Percentiles rank a stretch among this genome's conserved stretches.
Conservation (phyloP, 1,140 invertebrate species). For the Bombus sylvicola region DNA sequence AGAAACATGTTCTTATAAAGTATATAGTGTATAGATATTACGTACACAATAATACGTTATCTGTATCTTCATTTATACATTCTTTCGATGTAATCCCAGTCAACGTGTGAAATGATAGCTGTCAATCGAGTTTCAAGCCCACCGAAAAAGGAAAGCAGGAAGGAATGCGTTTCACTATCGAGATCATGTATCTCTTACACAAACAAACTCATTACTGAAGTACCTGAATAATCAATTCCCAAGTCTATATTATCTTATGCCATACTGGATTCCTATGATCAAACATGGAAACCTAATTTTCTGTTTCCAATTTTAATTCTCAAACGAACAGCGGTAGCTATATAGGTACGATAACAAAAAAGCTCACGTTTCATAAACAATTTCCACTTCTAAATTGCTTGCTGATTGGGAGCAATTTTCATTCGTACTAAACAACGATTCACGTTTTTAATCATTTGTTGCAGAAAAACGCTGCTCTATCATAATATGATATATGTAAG, state of each 20-base stretch:
- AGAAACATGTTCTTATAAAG: too few species aligned
- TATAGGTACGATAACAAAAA: too few species aligned
- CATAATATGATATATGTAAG: not conserved
- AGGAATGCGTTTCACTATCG: not conserved
- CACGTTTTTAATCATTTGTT: not conserved
- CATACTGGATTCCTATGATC: not conserved
- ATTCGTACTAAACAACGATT: not conserved
- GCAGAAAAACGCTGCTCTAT: not conserved
- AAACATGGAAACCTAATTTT: slow-evolving; percentile 28
- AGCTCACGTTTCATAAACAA: not conserved
- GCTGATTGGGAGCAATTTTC: not conserved
- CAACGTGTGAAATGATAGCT: not conserved
- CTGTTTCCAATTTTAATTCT: not conserved
- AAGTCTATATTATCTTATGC: not conserved
- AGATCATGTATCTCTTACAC: not conserved
- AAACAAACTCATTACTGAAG: not conserved
- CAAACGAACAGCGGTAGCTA: too few species aligned
- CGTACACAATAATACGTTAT: not conserved
- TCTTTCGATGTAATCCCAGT: slow-evolving; percentile 39
- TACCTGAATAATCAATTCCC: not conserved
- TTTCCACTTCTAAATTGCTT: too few species aligned
- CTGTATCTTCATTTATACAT: not conserved
- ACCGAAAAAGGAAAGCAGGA: not conserved
- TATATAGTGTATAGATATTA: too few species aligned
- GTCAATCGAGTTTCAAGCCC: not conserved